Percentiles rank a stretch among this genome's conserved stretches.
Evolutionary conservation across 30 jellyfish, hydroid and myxozoan genomes (phyloP).

Genomic region (Hydractinia symbiolongicarpus): DNA sequence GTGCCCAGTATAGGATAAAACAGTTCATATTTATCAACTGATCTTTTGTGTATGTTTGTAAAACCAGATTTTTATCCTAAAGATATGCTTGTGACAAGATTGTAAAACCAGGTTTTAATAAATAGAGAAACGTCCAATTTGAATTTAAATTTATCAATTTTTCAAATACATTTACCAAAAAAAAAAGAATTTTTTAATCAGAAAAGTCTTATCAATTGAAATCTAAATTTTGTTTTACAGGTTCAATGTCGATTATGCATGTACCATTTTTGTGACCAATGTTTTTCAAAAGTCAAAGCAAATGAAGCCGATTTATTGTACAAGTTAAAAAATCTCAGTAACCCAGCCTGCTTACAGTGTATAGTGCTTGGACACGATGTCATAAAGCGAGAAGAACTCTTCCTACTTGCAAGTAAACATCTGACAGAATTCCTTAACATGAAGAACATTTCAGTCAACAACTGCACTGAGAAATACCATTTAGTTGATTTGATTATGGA

Average conservation of each 20-base stretch:
- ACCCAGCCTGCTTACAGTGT: conserved; percentile 55
- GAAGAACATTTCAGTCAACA: conserved; percentile 48
- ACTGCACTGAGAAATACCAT: conserved; percentile 81
- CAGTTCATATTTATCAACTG: no score
- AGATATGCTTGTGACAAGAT: no score
- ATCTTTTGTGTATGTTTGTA: no score
- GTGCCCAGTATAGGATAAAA: no score
- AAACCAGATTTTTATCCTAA: no score
- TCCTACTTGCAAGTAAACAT: conserved; percentile 60
- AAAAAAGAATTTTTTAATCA: no score
- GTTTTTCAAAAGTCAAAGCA: conserved; percentile 55
- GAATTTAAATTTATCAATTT: no score
- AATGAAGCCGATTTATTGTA: background rate
- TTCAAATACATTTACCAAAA: no score
- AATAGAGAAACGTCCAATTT: no score
- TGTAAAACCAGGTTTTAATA: no score
- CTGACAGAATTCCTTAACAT: conserved; percentile 46
- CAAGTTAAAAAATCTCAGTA: conserved; percentile 19
- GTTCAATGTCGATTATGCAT: conserved; percentile 61
- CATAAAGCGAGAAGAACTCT: conserved; percentile 63
- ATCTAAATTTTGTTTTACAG: conserved; percentile 31
- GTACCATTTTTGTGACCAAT: conserved; percentile 61
- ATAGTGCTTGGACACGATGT: conserved; percentile 41
- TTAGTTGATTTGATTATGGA: conserved; percentile 83
- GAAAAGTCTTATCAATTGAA: no score